Conservation (phyloP, 2,888 invertebrate species). For the Oligia strigilis region DNA sequence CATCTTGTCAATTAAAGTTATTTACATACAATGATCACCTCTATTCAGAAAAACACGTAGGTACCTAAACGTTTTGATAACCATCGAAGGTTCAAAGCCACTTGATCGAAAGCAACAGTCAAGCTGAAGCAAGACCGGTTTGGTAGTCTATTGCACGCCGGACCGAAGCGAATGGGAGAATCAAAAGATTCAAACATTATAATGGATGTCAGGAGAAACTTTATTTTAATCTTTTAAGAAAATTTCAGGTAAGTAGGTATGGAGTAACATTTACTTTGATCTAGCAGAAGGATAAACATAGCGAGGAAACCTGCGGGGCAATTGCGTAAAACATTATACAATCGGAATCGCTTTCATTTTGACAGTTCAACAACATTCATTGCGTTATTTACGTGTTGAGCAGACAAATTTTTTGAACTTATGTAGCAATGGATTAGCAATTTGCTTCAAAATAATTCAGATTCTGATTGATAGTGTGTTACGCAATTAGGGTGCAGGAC, state of each 20-base stretch:
- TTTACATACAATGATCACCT: slow-evolving; percentile 1
- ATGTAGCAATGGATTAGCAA: too few species aligned
- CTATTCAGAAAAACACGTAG: slow-evolving; percentile 22
- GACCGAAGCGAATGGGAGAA: slow-evolving; percentile 35
- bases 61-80: slow-evolving; percentile 40
- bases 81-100: slow-evolving; percentile 25
- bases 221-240: neutral
- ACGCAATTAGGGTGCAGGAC: too few species aligned
- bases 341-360: too few species aligned
- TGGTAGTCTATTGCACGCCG: slow-evolving; percentile 11
- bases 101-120: slow-evolving; percentile 42
- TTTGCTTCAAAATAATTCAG: too few species aligned
- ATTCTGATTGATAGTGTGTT: too few species aligned
- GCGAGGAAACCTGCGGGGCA: neutral
- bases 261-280: neutral
- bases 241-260: too few species aligned
- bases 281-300: neutral
- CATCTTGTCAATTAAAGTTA: slow-evolving; percentile 9
- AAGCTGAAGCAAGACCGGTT: slow-evolving; percentile 43
- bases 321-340: too few species aligned
- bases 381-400: too few species aligned
- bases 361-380: too few species aligned
- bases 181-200: slow-evolving; percentile 12
- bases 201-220: slow-evolving; percentile 1
- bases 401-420: too few species aligned